phyloP scores from a whole-genome alignment of 1,140 invertebrate genomes.

The Copidosoma floridanum region DNA sequence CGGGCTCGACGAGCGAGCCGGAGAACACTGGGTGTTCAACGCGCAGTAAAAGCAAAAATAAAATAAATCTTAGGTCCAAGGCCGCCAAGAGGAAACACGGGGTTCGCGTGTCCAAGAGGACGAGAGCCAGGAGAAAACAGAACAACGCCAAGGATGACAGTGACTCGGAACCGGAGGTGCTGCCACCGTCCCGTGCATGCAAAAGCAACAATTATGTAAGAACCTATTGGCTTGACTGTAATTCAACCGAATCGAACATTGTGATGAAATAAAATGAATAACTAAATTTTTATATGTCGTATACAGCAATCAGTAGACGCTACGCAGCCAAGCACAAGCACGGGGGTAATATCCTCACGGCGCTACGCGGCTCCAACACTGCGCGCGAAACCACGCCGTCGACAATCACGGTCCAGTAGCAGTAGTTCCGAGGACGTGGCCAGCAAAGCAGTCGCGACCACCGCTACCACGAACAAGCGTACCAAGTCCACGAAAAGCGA shows the following conservation, averaged over 20 bases:
- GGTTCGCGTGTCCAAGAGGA: slow-evolving; percentile 23
- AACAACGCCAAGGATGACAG: slow-evolving; percentile 36
- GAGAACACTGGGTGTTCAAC: not conserved
- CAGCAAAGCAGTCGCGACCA: too few species aligned
- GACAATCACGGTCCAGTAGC: slow-evolving; percentile 34
- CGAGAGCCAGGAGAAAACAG: slow-evolving; percentile 38
- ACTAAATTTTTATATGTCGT: too few species aligned
- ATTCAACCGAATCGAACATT: too few species aligned
- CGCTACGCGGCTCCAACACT: slow-evolving; percentile 31
- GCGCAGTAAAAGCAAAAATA: slow-evolving; percentile 32
- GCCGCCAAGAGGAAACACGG: slow-evolving; percentile 41
- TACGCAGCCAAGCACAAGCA: slow-evolving; percentile 53
- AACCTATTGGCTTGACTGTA: too few species aligned
- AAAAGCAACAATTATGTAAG: slow-evolving; percentile 15
- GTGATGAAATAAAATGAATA: too few species aligned
- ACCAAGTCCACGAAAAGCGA: slow-evolving; percentile 34
- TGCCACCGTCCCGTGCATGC: not conserved
- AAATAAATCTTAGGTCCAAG: slow-evolving; percentile 38
- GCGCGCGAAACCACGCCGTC: slow-evolving; percentile 30
- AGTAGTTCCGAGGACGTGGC: slow-evolving; percentile 31
- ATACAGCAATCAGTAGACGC: slow-evolving; percentile 30
- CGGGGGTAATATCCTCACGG: slow-evolving; percentile 41
- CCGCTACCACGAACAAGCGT: slow-evolving; percentile 30
- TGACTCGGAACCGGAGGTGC: slow-evolving; percentile 37
- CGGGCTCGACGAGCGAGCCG: slow-evolving; percentile 21